Evolutionary conservation across 2,113 vertebrate genomes (phyloP).

Genomic region (Vicugna pacos): DNA sequence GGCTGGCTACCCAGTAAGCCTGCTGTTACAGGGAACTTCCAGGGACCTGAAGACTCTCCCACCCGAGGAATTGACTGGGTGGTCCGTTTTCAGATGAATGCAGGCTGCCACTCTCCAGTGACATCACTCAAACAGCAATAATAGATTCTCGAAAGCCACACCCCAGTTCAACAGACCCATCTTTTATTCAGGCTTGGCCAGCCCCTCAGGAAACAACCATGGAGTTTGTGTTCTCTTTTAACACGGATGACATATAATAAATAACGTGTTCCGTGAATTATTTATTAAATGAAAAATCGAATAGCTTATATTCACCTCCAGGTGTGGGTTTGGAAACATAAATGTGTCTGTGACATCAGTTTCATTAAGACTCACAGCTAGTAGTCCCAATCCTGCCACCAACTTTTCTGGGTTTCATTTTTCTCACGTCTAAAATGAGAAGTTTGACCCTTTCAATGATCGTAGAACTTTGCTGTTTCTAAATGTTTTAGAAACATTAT

Average conservation of each 20-base stretch:
- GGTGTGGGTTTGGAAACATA: background rate
- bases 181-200: background rate
- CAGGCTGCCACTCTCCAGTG: background rate
- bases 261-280: background rate
- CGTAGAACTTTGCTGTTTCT: background rate
- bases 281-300: background rate
- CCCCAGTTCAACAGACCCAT: background rate
- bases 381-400: background rate
- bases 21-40: background rate
- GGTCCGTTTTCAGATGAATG: background rate
- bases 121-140: background rate
- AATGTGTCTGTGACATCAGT: background rate
- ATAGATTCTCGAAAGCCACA: background rate
- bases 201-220: background rate
- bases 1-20: background rate
- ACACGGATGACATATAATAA: background rate
- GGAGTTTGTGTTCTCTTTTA: background rate
- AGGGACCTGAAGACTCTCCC: background rate
- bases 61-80: background rate
- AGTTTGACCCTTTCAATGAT: background rate
- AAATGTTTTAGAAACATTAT: slow-evolving; percentile 37
- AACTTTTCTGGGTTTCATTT: background rate
- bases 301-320: background rate
- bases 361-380: background rate
- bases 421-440: background rate